Evolutionary conservation across 2,888 invertebrate genomes (phyloP).

Genomic region (Acronicta leporina): DNA sequence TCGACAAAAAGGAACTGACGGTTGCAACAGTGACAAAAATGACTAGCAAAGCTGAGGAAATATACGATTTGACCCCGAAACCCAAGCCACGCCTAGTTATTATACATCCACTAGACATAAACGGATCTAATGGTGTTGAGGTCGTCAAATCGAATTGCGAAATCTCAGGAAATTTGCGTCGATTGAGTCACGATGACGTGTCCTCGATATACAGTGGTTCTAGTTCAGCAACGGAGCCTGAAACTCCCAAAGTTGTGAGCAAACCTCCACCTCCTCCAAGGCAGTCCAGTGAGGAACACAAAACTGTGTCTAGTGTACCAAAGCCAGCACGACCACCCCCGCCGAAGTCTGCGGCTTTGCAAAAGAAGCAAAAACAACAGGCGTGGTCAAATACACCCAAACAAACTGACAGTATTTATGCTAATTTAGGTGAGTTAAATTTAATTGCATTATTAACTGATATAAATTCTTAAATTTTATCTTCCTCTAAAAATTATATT

Average conservation of each 20-base stretch:
- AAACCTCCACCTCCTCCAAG: slow-evolving; percentile 95
- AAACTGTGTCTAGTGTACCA: slow-evolving; percentile 83
- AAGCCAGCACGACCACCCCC: slow-evolving; percentile 93
- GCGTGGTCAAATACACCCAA: slow-evolving; percentile 77
- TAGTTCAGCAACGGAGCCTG: slow-evolving; percentile 78
- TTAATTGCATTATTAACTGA: too few species aligned
- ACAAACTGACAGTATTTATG: slow-evolving; percentile 91
- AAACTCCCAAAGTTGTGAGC: slow-evolving; percentile 79
- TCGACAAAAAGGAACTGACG: slow-evolving; percentile 88
- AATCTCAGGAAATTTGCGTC: slow-evolving; percentile 73
- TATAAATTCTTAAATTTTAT: too few species aligned
- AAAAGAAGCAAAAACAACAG: slow-evolving; percentile 90
- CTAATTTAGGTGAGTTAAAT: slow-evolving; percentile 92
- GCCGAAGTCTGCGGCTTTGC: slow-evolving; percentile 91
- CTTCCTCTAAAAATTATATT: too few species aligned
- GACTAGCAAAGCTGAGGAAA: slow-evolving; percentile 87
- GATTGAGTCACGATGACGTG: slow-evolving; percentile 87
- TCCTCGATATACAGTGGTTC: slow-evolving; percentile 86
- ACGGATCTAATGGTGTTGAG: slow-evolving; percentile 93
- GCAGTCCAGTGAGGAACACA: slow-evolving; percentile 84
- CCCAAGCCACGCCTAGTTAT: slow-evolving; percentile 94
- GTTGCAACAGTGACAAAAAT: slow-evolving; percentile 82
- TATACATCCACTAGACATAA: slow-evolving; percentile 96
- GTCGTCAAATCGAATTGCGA: slow-evolving; percentile 90
- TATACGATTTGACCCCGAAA: slow-evolving; percentile 88